These are phyloP conservation scores for Cephus cinctus DNA, from an alignment of 1,140 invertebrate genomes.

Conservation along the genomic window DNA sequence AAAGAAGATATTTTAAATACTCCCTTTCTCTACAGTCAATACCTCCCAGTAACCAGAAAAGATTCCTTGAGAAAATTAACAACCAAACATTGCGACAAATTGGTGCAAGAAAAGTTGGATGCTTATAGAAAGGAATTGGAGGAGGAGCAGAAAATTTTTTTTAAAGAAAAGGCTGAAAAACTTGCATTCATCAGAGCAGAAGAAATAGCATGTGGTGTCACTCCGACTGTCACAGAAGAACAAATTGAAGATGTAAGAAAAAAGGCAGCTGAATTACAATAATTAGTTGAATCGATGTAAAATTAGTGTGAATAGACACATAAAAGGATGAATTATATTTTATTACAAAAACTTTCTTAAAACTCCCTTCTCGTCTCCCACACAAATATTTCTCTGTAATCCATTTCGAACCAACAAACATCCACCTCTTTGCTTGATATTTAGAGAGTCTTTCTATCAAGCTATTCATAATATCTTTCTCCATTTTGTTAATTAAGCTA, in stretches of 20 bases:
- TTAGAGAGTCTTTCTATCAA: too few relatives aligned
- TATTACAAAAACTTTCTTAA: too few relatives aligned
- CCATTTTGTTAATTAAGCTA: too few relatives aligned
- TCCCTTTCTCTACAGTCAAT: slow-evolving; percentile 33
- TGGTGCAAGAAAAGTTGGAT: slow-evolving; percentile 63
- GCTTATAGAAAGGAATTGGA: slow-evolving; percentile 65
- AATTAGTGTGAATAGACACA: too few relatives aligned
- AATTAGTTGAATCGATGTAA: slow-evolving; percentile 11
- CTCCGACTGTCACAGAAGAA: slow-evolving; percentile 64
- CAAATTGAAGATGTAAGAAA: slow-evolving; percentile 63
- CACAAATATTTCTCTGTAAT: too few relatives aligned
- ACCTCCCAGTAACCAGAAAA: slow-evolving; percentile 64
- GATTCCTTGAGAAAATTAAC: slow-evolving; percentile 66
- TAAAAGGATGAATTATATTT: too few relatives aligned
- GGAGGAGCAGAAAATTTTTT: slow-evolving; percentile 67
- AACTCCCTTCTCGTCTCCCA: too few relatives aligned
- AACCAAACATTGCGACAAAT: slow-evolving; percentile 65
- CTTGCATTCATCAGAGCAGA: slow-evolving; percentile 70
- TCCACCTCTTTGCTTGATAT: too few relatives aligned
- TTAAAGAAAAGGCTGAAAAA: slow-evolving; percentile 58
- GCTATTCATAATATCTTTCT: too few relatives aligned
- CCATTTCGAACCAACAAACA: too few relatives aligned
- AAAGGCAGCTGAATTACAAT: slow-evolving; percentile 54
- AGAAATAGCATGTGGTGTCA: slow-evolving; percentile 65
- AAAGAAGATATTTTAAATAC: slow-evolving; percentile 2